These are phyloP conservation scores for Ammodytes marinus DNA, from an alignment of 2,113 vertebrate species.

Conservation along the genomic window DNA sequence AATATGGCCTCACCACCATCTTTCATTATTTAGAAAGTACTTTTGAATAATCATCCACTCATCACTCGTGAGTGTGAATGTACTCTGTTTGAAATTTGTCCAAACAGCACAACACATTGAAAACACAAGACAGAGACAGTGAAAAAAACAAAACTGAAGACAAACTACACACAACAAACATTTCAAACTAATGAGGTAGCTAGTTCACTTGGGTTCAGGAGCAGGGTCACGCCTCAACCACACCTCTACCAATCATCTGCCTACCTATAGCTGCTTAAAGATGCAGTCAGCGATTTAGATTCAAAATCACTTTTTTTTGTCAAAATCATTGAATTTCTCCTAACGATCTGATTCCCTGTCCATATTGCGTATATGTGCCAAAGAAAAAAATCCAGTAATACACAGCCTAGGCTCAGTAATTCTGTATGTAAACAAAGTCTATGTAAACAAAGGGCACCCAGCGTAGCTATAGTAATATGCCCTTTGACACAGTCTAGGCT, in stretches of 20 bases:
- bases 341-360: no score
- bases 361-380: no score
- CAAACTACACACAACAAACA: constrained; percentile 46
- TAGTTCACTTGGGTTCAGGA: not conserved
- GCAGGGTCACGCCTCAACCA: constrained; percentile 17
- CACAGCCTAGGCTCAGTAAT: no score
- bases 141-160: constrained; percentile 48
- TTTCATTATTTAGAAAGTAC: constrained; percentile 21
- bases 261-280: not conserved
- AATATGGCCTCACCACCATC: constrained; percentile 1
- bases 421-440: no score
- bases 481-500: no score
- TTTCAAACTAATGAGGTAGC: not conserved
- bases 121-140: constrained; percentile 68
- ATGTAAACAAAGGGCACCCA: no score
- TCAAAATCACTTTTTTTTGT: no score
- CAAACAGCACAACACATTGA: constrained; percentile 33
- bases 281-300: no score
- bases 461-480: no score
- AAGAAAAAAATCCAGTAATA: no score
- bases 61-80: not conserved
- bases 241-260: not conserved
- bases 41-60: constrained; percentile 15
- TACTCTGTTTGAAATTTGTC: not conserved
- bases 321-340: no score